phyloP scores from a whole-genome alignment of 1,140 invertebrate genomes.

The Conopomorpha cramerella region DNA sequence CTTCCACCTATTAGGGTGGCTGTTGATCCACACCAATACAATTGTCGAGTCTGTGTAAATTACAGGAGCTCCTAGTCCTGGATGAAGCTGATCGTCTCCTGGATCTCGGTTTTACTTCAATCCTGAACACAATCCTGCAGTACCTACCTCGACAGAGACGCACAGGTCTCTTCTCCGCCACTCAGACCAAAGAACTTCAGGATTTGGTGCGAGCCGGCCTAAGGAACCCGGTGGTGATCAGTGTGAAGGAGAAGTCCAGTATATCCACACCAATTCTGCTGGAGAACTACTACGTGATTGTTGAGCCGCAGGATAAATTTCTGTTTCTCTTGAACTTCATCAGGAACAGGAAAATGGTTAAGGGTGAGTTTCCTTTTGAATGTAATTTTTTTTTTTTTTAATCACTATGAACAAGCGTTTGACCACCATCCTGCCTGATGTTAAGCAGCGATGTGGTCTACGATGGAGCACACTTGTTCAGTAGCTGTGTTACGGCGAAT shows the following conservation, averaged over 20 bases:
- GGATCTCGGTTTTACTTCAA: slow-evolving; percentile 88
- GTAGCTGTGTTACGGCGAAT: too few species aligned
- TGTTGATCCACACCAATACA: too few species aligned
- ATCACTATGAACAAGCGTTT: too few species aligned
- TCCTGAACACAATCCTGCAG: slow-evolving; percentile 88
- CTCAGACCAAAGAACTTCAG: slow-evolving; percentile 94
- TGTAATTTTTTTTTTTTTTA: too few species aligned
- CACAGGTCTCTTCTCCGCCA: slow-evolving; percentile 98
- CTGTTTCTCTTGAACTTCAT: slow-evolving; percentile 77
- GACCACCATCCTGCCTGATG: too few species aligned
- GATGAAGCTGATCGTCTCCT: slow-evolving; percentile 97
- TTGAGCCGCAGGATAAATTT: slow-evolving; percentile 78
- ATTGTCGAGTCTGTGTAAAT: too few species aligned
- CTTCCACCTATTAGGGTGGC: too few species aligned
- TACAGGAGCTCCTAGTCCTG: slow-evolving; percentile 87
- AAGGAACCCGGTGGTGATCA: slow-evolving; percentile 90
- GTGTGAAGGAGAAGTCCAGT: slow-evolving; percentile 84
- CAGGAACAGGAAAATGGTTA: slow-evolving; percentile 65
- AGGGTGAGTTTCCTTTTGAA: too few species aligned
- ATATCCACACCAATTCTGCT: slow-evolving; percentile 81
- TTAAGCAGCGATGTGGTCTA: too few species aligned
- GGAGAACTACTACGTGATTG: slow-evolving; percentile 85
- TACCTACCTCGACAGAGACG: slow-evolving; percentile 91
- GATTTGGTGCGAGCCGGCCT: slow-evolving; percentile 91
- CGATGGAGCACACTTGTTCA: too few species aligned